Evolutionary conservation across 1,140 invertebrate species (phyloP), one percentile per base, ranked within the genome.

Genomic region (Philaenus spumarius): DNA sequence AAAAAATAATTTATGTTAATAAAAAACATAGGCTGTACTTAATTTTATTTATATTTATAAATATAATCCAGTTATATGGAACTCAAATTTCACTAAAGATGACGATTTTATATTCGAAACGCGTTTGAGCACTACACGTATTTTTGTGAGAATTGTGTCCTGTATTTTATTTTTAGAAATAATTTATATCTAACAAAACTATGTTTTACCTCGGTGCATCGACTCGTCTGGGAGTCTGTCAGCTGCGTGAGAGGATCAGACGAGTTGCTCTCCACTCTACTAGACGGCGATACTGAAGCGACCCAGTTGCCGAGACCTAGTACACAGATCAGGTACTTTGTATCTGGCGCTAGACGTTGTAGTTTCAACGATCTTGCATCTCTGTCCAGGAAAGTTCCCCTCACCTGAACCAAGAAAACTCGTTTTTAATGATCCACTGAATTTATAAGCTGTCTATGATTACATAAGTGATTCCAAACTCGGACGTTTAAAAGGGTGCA

Each of bases 261-360:
- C 3, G 24, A 14, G 55, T 37, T 22, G 52, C 42, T 17, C 53
- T 51, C 23, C 20, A 60, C 60, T 45, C 62, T 52, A 34, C 63
- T 62, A 26, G 26, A 43, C 14, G 55, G 47, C 22, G 9, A 66
- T 7, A 54, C 58, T n/a, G n/a, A n/a, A n/a, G n/a, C n/a, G n/a
- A n/a, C n/a, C 79, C 85, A 86, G 70, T 84, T 85, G 53, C 87
- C 87, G 23, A 90, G 75, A 2, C 89, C 90, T 56, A 90, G 75
- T 19, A 94, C 87, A 71, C 91, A 95, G 63, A 95, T 85, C 51
- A 83, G 78, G 73, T 95, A 95, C 53, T 82, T 79, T 0, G 86
- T 88, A 67, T 85, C 87, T 0, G 90, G 82, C 52, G 77, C 80
- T 50, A 95, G 75, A 64, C 83, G 80, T 20, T 79, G 80, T 42